Conservation (phyloP, 2,113 vertebrate genomes). For the Aptenodytes forsteri region DNA sequence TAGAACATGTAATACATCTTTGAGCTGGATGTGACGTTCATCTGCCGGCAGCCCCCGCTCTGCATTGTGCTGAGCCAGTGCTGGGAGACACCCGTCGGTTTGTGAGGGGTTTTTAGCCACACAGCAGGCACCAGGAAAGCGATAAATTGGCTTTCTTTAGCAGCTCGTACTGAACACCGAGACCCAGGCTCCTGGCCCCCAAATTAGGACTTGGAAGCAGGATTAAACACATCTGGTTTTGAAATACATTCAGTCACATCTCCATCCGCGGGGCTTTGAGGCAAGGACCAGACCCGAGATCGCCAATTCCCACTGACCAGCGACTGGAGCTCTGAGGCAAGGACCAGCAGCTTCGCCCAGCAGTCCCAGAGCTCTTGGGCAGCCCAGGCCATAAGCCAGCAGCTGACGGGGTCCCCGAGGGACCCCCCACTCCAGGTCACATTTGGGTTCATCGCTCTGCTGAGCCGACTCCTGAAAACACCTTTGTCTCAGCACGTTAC, state of each 20-base stretch:
- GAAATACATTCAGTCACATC: neutral
- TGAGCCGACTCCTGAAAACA: neutral
- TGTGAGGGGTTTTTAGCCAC: neutral
- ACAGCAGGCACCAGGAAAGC: accelerated
- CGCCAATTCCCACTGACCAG: neutral
- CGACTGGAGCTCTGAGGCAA: neutral
- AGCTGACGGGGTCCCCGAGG: accelerated
- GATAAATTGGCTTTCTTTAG: accelerated
- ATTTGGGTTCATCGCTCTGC: neutral
- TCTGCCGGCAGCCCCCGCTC: neutral
- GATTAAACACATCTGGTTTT: neutral
- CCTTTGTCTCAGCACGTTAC: neutral
- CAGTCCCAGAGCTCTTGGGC: neutral
- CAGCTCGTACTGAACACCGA: neutral
- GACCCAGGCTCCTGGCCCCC: neutral
- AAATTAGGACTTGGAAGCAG: neutral
- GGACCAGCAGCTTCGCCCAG: accelerated
- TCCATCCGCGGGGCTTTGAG: neutral
- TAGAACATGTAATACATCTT: accelerated
- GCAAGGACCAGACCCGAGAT: neutral
- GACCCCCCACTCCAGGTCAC: neutral
- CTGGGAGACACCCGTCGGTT: accelerated
- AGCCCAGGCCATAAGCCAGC: neutral
- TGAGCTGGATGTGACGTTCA: neutral
- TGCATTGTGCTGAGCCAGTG: neutral